Base-by-base conservation (phyloP, 2,888 invertebrate genomes). In the Ochropleura leucogaster region DNA sequence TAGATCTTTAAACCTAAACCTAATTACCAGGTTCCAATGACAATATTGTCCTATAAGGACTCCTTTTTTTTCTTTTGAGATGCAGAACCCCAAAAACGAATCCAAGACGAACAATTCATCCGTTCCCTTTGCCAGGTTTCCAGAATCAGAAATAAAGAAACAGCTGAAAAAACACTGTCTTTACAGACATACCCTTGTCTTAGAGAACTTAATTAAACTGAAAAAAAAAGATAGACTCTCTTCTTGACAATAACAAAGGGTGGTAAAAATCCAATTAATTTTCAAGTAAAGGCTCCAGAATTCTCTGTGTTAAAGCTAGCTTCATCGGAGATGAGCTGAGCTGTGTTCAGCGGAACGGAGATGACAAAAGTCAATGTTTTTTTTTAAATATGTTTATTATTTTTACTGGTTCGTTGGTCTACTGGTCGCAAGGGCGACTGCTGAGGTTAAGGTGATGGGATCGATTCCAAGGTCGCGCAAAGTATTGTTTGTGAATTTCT, bases 261-360 rank as follows among this genome's bases (percentile, higher is more conserved):
- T 86, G 78, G 83, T 81, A 80, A 79, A 86, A 86, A 85, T 81
- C 78, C 86, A 86, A 86, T 86, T 86, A 85, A 86, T 86, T 80
- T 84, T 76, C 73, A 66, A 83, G 74, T 78, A 75, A 86, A 84
- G 66, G 78, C 77, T 63, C n/a, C 9, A 68, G 74, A 79, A 82
- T 74, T 53, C 51, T 65, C 66, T n/a, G 47, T 57, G 14, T 44
- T 71, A 44, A 44, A 12, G 49, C 40, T 62, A 51, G 53, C 62
- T 62, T 60, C 14, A n/a, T 12, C 40, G 18, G 44, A 44, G 14
- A 20, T 65, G 18, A 44, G 59, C 44, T 62, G 20, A 68, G 30
- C 9, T 14, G 9, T 0, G n/a, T 20, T 0, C 9, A 74, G n/a
- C 42, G 7, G 59, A 72, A 18, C 30, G 10, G 42, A 42, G 20